Evolutionary conservation across 2,113 vertebrate species (phyloP), one percentile per base, ranked within the genome.

Genomic region (Tursiops truncatus): DNA sequence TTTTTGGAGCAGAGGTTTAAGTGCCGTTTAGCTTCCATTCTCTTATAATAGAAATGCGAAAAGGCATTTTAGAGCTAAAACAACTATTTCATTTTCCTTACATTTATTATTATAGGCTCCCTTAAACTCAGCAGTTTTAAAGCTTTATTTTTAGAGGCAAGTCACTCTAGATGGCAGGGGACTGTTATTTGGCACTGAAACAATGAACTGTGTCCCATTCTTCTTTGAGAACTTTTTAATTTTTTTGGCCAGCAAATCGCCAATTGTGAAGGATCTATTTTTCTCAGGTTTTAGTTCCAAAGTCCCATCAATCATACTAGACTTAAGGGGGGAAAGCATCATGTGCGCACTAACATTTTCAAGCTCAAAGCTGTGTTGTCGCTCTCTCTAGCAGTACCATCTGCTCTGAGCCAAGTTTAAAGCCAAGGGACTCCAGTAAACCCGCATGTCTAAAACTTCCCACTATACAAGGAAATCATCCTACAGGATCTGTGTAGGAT

Each of bases 381-480:
- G 73, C 80, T 97, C 89, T 96, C 82, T 88, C 25, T 68, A 76
- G 80, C 70, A 73, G 63, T 47, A 73, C 98, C 98, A 97, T 98
- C 97, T 98, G 97, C 84, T 97, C 87, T 79, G 98, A 97, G 94
- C 97, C 96, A 98, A 91, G 71, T 94, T 90, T 93, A 92, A 97
- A 98, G 83, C 95, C 90, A 63, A 97, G 97, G 83, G 96, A 97
- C 63, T 97, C 65, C 63, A 81, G 65, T 81, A 97, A 96, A 92
- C 76, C 36, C 67, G n/a, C 89, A 77, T 2, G 90, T 95, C 95
- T 96, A 85, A 97, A 95, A 89, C 83, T 95, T 92, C 77, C 86
- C 79, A 92, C 93, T 77, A 93, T 73, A 83, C 86, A 95, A 96
- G 74, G 41, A 94, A 89, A 94, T 77, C 90, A 91, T 82, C 90